phyloP scores from a whole-genome alignment of 2,797 vertebrate species.

The Okamejei kenojei region DNA sequence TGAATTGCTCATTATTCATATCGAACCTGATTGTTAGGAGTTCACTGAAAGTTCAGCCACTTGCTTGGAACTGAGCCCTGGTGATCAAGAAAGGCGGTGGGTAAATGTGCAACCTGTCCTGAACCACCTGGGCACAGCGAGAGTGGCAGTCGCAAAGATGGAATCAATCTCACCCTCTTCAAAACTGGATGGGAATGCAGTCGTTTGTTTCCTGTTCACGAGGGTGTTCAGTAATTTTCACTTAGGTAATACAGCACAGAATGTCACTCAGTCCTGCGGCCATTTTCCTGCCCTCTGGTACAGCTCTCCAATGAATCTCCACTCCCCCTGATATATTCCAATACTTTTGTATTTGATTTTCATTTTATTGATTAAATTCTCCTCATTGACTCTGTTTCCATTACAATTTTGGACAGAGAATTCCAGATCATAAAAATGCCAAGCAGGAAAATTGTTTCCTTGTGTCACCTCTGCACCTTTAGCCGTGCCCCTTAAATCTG shows the following conservation, averaged over 20 bases:
- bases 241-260: not conserved
- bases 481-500: too few relatives aligned
- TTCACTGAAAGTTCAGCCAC: not conserved
- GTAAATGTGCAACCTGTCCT: not conserved
- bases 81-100: not conserved
- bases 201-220: too few relatives aligned
- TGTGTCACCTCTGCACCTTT: too few relatives aligned
- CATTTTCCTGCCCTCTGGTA: too few relatives aligned
- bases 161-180: not conserved
- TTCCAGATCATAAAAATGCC: too few relatives aligned
- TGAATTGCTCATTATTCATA: not conserved
- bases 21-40: not conserved
- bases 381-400: not conserved
- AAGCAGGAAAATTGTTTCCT: too few relatives aligned
- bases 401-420: too few relatives aligned
- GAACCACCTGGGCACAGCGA: not conserved
- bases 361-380: not conserved
- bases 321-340: too few relatives aligned
- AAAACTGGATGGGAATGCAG: too few relatives aligned
- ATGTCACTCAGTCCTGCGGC: not conserved
- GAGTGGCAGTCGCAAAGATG: too few relatives aligned
- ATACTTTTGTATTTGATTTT: not conserved
- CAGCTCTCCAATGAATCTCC: too few relatives aligned
- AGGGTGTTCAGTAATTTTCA: not conserved
- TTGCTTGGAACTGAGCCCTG: not conserved